Conservation (phyloP, 1,140 invertebrate genomes). For the Anthonomus grandis region DNA sequence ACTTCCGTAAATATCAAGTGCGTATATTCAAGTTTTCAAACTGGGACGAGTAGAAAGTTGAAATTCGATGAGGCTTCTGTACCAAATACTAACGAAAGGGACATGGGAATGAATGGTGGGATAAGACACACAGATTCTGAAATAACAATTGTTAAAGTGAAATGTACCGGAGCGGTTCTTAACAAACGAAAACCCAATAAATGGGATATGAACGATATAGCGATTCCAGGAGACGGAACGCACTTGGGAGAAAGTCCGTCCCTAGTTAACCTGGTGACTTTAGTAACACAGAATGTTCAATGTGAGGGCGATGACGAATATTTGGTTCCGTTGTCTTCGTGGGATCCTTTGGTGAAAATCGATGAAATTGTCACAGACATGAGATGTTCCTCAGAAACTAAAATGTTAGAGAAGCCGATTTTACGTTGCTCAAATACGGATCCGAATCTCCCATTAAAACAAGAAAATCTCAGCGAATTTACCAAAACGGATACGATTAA, state of each 20-base stretch:
- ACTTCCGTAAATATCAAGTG: conserved; percentile 29
- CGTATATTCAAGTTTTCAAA: conserved; percentile 28
- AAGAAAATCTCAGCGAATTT: neutral
- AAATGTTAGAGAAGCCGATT: conserved; percentile 7
- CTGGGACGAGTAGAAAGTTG: conserved; percentile 10
- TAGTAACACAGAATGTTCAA: conserved; percentile 35
- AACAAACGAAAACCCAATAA: conserved; percentile 36
- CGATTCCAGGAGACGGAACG: conserved; percentile 41
- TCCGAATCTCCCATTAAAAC: neutral
- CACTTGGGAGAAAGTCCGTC: conserved; percentile 45
- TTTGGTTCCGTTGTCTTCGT: conserved; percentile 43
- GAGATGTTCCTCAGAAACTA: conserved; percentile 24
- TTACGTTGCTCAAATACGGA: conserved; percentile 3
- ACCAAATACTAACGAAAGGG: conserved; percentile 26
- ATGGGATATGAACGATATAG: conserved; percentile 44
- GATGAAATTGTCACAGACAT: conserved; percentile 3
- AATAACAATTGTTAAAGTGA: conserved; percentile 42
- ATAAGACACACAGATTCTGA: conserved; percentile 42
- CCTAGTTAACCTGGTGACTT: conserved; percentile 42
- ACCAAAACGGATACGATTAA: neutral
- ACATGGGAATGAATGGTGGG: conserved; percentile 4
- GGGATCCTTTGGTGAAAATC: conserved; percentile 40
- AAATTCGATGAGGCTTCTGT: conserved; percentile 28
- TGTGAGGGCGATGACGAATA: conserved; percentile 36
- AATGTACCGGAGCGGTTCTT: conserved; percentile 31